A percentile compares a stretch with the other conserved stretches of the same genome.
These are phyloP conservation scores for Rhinolophus sinicus DNA, from an alignment of 2,113 vertebrate species.

Conservation along the genomic window DNA sequence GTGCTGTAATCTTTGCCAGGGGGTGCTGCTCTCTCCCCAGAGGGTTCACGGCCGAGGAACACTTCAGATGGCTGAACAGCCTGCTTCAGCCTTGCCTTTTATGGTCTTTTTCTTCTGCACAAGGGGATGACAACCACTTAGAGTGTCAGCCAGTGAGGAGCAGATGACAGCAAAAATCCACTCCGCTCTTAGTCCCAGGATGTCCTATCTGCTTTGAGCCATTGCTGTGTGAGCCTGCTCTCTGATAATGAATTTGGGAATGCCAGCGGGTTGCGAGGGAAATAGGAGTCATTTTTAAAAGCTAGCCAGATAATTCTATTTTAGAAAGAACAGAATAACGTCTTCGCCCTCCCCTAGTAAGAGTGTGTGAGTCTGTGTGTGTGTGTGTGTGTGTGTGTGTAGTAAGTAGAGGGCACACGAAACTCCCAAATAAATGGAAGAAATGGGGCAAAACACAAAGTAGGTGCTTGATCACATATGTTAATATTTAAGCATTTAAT, in stretches of 20 bases:
- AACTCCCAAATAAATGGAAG: not conserved
- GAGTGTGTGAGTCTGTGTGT: not conserved
- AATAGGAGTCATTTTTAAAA: not conserved
- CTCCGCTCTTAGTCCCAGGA: not conserved
- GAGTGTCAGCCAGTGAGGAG: slow-evolving; percentile 80
- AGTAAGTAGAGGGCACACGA: not conserved
- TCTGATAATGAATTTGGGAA: slow-evolving; percentile 68
- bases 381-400: not conserved
- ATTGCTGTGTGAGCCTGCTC: slow-evolving; percentile 36
- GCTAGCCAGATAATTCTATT: slow-evolving; percentile 13
- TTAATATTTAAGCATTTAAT: slow-evolving; percentile 46
- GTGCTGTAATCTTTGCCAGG: slow-evolving; percentile 86
- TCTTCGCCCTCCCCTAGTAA: not conserved
- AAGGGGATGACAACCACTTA: slow-evolving; percentile 82
- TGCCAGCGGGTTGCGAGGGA: not conserved
- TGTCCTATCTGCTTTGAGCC: slow-evolving; percentile 63
- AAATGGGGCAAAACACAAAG: not conserved
- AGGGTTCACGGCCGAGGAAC: slow-evolving; percentile 82
- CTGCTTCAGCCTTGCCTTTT: slow-evolving; percentile 89
- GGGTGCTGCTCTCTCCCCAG: slow-evolving; percentile 85
- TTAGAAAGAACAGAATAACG: slow-evolving; percentile 12
- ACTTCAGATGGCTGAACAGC: slow-evolving; percentile 82
- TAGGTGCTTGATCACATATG: not conserved
- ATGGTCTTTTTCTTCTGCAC: slow-evolving; percentile 88
- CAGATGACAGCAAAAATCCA: slow-evolving; percentile 79